These are phyloP conservation scores for Pampus argenteus DNA, from an alignment of 2,797 vertebrate genomes.

Conservation along the genomic window DNA sequence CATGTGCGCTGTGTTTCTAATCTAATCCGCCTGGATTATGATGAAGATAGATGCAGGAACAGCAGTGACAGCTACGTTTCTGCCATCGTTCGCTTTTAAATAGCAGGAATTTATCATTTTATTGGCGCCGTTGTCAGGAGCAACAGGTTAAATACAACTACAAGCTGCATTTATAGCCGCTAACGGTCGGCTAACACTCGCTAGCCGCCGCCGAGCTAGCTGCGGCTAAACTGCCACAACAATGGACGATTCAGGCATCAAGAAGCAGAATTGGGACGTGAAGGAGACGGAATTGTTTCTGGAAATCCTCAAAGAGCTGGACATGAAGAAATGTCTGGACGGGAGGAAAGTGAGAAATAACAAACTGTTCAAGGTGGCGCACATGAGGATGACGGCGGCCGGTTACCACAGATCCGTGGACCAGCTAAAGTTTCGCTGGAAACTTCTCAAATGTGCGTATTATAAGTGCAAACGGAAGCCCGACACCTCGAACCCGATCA, in stretches of 20 bases:
- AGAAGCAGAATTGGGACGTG: slow-evolving; percentile 79
- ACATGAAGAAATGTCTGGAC: slow-evolving; percentile 77
- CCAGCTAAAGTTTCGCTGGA: slow-evolving; percentile 78
- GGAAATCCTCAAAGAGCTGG: slow-evolving; percentile 74
- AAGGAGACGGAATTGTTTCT: slow-evolving; percentile 71
- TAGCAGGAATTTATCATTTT: not conserved
- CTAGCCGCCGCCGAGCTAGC: slow-evolving; percentile 10
- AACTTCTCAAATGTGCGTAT: slow-evolving; percentile 77
- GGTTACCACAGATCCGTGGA: slow-evolving; percentile 75
- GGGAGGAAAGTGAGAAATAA: slow-evolving; percentile 75
- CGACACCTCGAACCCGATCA: slow-evolving; percentile 44
- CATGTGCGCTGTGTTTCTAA: slow-evolving; percentile 72
- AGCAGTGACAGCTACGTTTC: not conserved
- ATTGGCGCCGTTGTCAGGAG: not conserved
- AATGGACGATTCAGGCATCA: slow-evolving; percentile 68
- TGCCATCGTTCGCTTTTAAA: not conserved
- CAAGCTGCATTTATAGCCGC: not conserved
- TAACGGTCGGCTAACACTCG: too few species aligned
- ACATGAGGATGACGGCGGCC: slow-evolving; percentile 72
- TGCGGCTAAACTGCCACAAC: slow-evolving; percentile 9
- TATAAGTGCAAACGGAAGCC: slow-evolving; percentile 72
- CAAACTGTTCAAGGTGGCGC: slow-evolving; percentile 73
- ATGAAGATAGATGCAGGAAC: slow-evolving; percentile 26
- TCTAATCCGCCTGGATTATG: slow-evolving; percentile 69
- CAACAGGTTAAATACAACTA: not conserved